A percentile compares a stretch with the other conserved stretches of the same genome.
Evolutionary conservation across 1,140 invertebrate species (phyloP).

Genomic region (Anoplolepis gracilipes): DNA sequence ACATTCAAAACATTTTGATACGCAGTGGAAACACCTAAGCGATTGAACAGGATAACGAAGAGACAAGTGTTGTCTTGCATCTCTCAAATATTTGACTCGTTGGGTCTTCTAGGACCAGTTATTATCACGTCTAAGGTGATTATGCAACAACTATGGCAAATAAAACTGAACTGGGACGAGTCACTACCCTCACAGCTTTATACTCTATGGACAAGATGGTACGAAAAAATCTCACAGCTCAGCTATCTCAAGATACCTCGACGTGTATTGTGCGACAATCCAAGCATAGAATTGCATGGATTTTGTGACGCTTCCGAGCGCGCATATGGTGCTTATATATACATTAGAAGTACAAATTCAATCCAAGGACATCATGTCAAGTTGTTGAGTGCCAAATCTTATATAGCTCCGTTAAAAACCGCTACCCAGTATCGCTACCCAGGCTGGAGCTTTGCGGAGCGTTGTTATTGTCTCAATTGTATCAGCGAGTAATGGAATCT

Average conservation of each 20-base stretch:
- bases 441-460: too few relatives aligned
- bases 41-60: neutral
- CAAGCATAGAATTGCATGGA: neutral
- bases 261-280: neutral
- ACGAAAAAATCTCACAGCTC: neutral
- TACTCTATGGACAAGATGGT: neutral
- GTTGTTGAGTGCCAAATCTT: too few relatives aligned
- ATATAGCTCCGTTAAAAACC: too few relatives aligned
- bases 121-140: neutral
- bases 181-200: neutral
- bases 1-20: neutral
- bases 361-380: too few relatives aligned
- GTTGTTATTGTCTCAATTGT: too few relatives aligned
- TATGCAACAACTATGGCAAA: constrained; percentile 9
- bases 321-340: too few relatives aligned
- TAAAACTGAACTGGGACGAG: neutral
- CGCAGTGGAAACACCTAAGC: too few relatives aligned
- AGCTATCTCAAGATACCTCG: neutral
- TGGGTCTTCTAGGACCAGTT: neutral
- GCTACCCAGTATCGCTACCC: too few relatives aligned
- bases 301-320: too few relatives aligned
- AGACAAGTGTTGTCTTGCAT: neutral
- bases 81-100: constrained; percentile 11
- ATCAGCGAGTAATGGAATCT: too few relatives aligned
- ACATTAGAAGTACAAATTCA: too few relatives aligned